Evolutionary conservation across 2,888 invertebrate species (phyloP).

Genomic region (Sycophila texana): DNA sequence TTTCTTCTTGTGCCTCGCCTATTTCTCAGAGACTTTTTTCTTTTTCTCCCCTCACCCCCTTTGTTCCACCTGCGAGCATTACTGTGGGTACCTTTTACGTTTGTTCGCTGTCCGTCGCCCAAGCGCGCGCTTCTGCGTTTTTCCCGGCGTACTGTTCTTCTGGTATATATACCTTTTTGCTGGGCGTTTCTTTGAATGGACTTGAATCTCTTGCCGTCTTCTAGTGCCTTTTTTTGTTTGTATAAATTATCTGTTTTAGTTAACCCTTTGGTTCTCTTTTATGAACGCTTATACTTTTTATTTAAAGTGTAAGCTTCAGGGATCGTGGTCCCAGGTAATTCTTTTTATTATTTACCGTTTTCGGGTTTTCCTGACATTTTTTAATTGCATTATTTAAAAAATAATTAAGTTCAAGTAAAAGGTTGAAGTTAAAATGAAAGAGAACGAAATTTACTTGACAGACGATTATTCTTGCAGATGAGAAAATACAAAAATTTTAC

Average conservation of each 20-base stretch:
- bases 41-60: not conserved
- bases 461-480: no score
- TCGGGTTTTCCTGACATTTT: no score
- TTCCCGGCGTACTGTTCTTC: not conserved
- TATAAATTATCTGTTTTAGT: not conserved
- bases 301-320: no score
- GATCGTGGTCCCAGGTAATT: no score
- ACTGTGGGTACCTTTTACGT: not conserved
- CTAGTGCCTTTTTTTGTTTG: not conserved
- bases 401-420: no score
- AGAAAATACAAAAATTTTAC: no score
- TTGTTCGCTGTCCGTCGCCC: not conserved
- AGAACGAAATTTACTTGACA: no score
- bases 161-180: not conserved
- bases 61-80: not conserved
- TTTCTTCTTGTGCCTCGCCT: not conserved
- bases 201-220: no score
- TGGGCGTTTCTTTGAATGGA: not conserved
- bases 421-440: no score
- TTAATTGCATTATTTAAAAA: no score
- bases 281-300: no score
- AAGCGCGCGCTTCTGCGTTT: not conserved
- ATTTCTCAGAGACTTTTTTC: constrained; percentile 4
- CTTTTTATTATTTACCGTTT: no score
- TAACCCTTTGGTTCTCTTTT: not conserved